Evolutionary conservation across 2,797 vertebrate genomes (phyloP).

Genomic region (Chiloscyllium punctatum): DNA sequence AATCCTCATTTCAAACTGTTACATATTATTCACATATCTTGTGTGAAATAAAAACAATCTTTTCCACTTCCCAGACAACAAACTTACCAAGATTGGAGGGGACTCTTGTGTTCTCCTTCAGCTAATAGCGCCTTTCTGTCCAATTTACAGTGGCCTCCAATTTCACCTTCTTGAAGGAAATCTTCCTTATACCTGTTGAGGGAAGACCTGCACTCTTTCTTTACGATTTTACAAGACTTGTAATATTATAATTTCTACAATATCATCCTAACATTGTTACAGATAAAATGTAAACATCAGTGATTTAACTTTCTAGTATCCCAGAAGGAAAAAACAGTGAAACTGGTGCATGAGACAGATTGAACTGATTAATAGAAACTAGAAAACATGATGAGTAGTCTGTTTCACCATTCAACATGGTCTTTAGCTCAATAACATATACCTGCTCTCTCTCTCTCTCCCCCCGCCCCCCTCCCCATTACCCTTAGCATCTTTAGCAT

Average conservation of each 20-base stretch:
- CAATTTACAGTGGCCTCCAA: slow-evolving; percentile 79
- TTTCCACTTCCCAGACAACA: neutral
- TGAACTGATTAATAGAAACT: too few species aligned
- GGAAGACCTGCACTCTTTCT: neutral
- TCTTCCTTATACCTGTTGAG: slow-evolving; percentile 83
- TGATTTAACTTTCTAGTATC: neutral
- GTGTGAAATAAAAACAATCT: neutral
- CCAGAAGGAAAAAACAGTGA: too few species aligned
- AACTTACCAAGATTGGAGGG: slow-evolving; percentile 90
- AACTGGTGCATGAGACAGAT: too few species aligned
- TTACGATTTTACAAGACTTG: neutral
- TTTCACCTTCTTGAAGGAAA: slow-evolving; percentile 76
- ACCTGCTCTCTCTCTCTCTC: too few species aligned
- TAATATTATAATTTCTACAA: neutral
- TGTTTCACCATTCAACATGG: too few species aligned
- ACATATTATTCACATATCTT: neutral
- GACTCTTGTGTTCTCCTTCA: slow-evolving; percentile 87
- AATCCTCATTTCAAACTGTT: neutral
- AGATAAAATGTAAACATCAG: neutral
- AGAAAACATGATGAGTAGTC: too few species aligned
- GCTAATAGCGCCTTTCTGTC: slow-evolving; percentile 58
- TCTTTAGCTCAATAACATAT: too few species aligned
- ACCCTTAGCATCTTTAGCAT: too few species aligned
- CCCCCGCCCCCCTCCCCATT: too few species aligned
- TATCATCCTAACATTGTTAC: neutral